Evolutionary conservation across 2,888 invertebrate species (phyloP).

Genomic region (Nomada ruficornis): DNA sequence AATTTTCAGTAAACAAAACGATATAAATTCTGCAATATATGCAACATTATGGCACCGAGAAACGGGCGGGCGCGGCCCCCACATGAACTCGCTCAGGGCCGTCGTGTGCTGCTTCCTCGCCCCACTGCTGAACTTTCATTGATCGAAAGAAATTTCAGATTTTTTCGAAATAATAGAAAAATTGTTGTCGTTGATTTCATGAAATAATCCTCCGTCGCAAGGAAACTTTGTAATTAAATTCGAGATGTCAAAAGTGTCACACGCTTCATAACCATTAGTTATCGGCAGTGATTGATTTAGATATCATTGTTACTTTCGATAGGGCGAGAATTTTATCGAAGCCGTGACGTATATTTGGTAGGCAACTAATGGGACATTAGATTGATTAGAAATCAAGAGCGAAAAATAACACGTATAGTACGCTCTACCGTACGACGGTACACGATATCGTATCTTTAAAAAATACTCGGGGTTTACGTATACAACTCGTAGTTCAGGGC

Average conservation of each 20-base stretch:
- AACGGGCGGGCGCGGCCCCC: slow-evolving; percentile 76
- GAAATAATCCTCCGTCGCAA: too few relatives aligned
- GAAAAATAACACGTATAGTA: background rate
- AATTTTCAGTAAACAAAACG: slow-evolving; percentile 28
- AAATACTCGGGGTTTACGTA: background rate
- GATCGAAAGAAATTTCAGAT: background rate
- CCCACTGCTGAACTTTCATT: background rate
- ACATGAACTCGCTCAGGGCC: slow-evolving; percentile 45
- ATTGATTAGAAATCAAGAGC: background rate
- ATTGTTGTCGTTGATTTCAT: too few relatives aligned
- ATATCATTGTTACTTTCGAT: background rate
- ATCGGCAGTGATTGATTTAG: too few relatives aligned
- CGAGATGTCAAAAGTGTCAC: background rate
- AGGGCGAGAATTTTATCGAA: background rate
- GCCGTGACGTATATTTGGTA: too few relatives aligned
- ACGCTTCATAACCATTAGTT: background rate
- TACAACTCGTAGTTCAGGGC: background rate
- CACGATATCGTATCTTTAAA: background rate
- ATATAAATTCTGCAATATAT: slow-evolving; percentile 72
- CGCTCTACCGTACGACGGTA: background rate
- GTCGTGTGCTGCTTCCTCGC: slow-evolving; percentile 2
- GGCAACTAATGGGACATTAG: background rate
- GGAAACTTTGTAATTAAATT: background rate
- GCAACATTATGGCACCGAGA: slow-evolving; percentile 75
- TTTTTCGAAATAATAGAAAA: background rate